Evolutionary conservation across 1,140 invertebrate genomes (phyloP).

Genomic region (Choristoneura fumiferana): DNA sequence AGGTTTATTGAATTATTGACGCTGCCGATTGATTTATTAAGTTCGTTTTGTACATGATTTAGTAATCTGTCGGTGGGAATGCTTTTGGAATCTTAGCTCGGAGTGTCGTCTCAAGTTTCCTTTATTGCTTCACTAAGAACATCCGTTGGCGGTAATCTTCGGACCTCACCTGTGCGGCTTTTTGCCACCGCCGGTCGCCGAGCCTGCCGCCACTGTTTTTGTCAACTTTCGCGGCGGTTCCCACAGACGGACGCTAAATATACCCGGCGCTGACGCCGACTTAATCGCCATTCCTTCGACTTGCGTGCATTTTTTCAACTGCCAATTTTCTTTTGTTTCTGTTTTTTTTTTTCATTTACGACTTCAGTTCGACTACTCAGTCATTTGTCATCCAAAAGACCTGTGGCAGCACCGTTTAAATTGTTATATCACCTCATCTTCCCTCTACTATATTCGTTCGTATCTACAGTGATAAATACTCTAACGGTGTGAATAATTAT

Average conservation of each 20-base stretch:
- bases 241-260: constrained; percentile 34
- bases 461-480: too few relatives aligned
- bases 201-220: constrained; percentile 51
- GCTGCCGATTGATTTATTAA: not conserved
- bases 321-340: constrained; percentile 27
- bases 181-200: constrained; percentile 35
- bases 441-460: too few relatives aligned
- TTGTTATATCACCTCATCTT: constrained; percentile 1
- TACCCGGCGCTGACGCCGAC: constrained; percentile 23
- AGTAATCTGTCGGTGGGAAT: not conserved
- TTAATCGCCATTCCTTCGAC: constrained; percentile 34
- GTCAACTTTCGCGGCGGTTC: constrained; percentile 58
- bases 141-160: constrained; percentile 15
- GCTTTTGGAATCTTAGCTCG: not conserved
- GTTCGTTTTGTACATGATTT: not conserved
- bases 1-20: constrained; percentile 9
- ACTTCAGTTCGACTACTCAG: not conserved
- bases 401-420: constrained; percentile 10
- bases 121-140: constrained; percentile 1
- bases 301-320: constrained; percentile 32
- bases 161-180: constrained; percentile 54
- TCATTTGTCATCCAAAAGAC: constrained; percentile 5
- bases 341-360: not conserved
- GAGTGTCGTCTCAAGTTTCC: constrained; percentile 6
- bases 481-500: too few relatives aligned